Evolutionary conservation across 2,113 vertebrate species (phyloP), one percentile per base, ranked within the genome.

Genomic region (Hoplias malabaricus): DNA sequence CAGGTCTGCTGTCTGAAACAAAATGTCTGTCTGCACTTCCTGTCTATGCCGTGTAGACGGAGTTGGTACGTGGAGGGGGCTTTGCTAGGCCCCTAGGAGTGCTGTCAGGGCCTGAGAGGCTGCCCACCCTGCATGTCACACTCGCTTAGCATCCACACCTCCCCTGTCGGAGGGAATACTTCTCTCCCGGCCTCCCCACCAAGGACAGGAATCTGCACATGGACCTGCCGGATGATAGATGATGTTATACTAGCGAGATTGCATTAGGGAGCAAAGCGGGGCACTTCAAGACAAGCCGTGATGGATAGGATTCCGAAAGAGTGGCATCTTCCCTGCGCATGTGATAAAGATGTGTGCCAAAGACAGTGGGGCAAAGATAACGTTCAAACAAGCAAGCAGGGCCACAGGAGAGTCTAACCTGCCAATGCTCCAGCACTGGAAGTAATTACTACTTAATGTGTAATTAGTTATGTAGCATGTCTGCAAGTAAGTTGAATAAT

Each of bases 131-230:
- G 88, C 87, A 87, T 90, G 87, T 87, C 89, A 90, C 87, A 87
- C 85, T 91, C 88, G 87, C 87, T 91, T 90, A 90, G 88, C 86
- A 88, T 91, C 90, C 85, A 84, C 79, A 71, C 63, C 19, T 78
- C 87, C 84, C 80, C 86, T 87, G 87, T 91, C 91, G 84, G 79
- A 82, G 46, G 80, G 84, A 85, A 90, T 87, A 80, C 85, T 88
- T 86, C 82, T 87, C 86, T 84, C 86, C 88, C 79, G 86, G 59
- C 62, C 66, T 31, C 36, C 66, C 63, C 50, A 38, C 16, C 23
- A 68, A 83, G 77, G 87, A 87, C 87, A 88, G 84, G 82, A 85
- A 82, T 82, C 85, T 81, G 80, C 82, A 88, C 87, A 88, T 88
- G 86, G 83, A 81, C 84, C 69, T 68, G 12, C 75, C 2, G 83